Percentiles rank a stretch among this genome's conserved stretches.
phyloP scores from a whole-genome alignment of 2,113 vertebrate genomes.

The Corythornis cristatus region DNA sequence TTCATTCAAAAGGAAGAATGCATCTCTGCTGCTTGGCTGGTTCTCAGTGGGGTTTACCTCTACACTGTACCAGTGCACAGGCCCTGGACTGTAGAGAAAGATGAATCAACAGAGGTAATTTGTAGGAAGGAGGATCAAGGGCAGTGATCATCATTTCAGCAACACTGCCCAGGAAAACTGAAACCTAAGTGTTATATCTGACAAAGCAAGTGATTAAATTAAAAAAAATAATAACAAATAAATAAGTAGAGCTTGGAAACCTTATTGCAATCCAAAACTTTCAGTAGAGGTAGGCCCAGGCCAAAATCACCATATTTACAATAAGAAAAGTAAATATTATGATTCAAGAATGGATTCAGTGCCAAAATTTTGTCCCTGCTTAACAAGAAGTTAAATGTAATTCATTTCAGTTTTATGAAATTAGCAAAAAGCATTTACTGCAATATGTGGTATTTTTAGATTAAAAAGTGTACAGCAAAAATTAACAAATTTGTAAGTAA shows the following conservation, averaged over 20 bases:
- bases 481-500: not conserved
- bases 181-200: not conserved
- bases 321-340: not conserved
- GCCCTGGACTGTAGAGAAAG: not conserved
- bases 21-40: not conserved
- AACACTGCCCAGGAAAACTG: not conserved
- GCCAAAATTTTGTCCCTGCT: not conserved
- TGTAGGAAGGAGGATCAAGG: not conserved
- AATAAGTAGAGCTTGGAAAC: not conserved
- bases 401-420: not conserved
- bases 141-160: not conserved
- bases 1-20: not conserved
- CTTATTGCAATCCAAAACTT: not conserved
- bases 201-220: not conserved
- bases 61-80: rapidly evolving
- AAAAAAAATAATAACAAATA: not conserved
- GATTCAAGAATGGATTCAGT: not conserved
- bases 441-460: not conserved
- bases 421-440: not conserved
- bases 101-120: not conserved
- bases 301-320: not conserved
- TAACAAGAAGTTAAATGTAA: not conserved
- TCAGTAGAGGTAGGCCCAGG: not conserved
- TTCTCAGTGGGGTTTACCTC: not conserved
- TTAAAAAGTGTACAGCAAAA: not conserved